Evolutionary conservation across 2,888 invertebrate species (phyloP).

Genomic region (Thera obeliscata): DNA sequence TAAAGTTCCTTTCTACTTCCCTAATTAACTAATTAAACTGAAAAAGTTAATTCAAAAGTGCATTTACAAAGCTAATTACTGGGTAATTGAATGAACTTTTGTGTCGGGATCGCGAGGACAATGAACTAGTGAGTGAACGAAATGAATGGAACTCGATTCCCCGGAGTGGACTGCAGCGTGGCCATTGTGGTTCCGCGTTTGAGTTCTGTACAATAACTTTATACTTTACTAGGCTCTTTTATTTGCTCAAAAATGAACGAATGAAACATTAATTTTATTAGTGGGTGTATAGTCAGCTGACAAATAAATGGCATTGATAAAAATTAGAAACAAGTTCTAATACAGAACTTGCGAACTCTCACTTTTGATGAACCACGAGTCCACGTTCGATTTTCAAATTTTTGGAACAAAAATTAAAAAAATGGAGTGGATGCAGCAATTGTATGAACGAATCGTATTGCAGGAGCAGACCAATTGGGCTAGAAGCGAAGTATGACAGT

Average conservation of each 20-base stretch:
- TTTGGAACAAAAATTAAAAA: no score
- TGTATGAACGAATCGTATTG: no score
- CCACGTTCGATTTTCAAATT: no score
- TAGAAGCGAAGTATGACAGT: no score
- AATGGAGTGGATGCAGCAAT: no score
- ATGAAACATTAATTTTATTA: background rate
- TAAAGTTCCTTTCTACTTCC: slow-evolving; percentile 6
- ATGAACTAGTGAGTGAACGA: slow-evolving; percentile 29
- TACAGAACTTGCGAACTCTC: no score
- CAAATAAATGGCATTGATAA: background rate
- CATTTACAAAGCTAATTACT: slow-evolving; percentile 28
- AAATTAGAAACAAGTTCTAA: no score
- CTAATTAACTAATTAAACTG: slow-evolving; percentile 17
- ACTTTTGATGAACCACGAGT: no score
- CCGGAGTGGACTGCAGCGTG: slow-evolving; percentile 11
- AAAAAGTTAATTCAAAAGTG: slow-evolving; percentile 19
- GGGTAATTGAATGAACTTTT: slow-evolving; percentile 27
- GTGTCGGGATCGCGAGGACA: slow-evolving; percentile 20
- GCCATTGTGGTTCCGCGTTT: background rate
- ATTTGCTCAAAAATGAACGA: background rate
- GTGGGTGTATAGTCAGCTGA: background rate
- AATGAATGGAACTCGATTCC: slow-evolving; percentile 24
- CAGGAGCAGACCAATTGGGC: no score
- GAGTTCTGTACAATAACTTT: background rate
- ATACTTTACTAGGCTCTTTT: background rate